A percentile compares a stretch with the other conserved stretches of the same genome.
Conservation (phyloP, 2,888 invertebrate genomes). For the Lingula anatina region DNA sequence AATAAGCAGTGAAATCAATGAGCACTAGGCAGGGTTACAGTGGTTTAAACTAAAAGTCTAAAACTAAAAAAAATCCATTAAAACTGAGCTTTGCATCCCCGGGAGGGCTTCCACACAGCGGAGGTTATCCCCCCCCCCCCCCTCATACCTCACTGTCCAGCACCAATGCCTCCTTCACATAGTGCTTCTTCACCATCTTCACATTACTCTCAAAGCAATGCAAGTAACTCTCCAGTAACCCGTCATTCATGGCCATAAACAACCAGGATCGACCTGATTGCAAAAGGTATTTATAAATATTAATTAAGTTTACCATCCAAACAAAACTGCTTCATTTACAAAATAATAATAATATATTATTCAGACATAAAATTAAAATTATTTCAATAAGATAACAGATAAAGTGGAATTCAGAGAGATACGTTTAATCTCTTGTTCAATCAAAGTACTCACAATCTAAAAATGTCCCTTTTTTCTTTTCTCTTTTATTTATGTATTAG, state of each 20-base stretch:
- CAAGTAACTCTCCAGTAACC: slow-evolving; percentile 58
- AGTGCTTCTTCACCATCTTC: slow-evolving; percentile 52
- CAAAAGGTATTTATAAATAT: background rate
- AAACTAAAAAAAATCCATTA: too few species aligned
- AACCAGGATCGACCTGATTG: slow-evolving; percentile 57
- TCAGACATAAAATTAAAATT: background rate
- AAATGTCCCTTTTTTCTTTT: too few species aligned
- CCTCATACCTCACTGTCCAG: slow-evolving; percentile 55
- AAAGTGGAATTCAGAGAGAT: too few species aligned
- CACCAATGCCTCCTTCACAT: slow-evolving; percentile 56
- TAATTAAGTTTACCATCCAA: background rate
- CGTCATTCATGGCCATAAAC: slow-evolving; percentile 57
- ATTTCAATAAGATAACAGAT: background rate
- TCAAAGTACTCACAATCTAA: too few species aligned
- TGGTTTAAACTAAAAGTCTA: too few species aligned
- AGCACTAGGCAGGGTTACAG: too few species aligned
- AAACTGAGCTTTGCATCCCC: too few species aligned
- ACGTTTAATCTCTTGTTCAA: too few species aligned
- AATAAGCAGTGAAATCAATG: too few species aligned
- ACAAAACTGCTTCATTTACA: background rate
- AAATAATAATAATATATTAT: background rate
- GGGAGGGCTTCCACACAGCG: too few species aligned
- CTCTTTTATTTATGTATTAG: too few species aligned
- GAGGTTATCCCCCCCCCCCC: too few species aligned
- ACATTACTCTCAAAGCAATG: slow-evolving; percentile 50